Base-by-base conservation (phyloP, 2,113 vertebrate species). In the Embiotoca jacksoni region DNA sequence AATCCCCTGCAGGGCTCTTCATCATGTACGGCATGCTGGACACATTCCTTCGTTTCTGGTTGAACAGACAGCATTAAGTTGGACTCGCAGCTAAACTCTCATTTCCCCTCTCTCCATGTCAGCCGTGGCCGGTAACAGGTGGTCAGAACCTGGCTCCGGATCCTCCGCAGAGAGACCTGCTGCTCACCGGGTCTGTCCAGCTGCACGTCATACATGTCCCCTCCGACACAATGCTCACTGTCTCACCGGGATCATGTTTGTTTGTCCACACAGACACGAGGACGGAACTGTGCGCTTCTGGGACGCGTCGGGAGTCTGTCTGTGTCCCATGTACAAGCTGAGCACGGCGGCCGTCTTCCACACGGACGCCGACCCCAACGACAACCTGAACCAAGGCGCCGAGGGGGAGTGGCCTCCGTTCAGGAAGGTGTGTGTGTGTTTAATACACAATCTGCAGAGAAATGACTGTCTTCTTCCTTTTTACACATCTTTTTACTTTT, bases 381-480 rank as follows among this genome's bases (percentile, higher is more conserved):
- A 98, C 62, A 97, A 96, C 88, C 94, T 98, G 94, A 96, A 95
- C 67, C 90, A 95, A 15, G 86, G 95, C 84, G 94, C 93, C 0
- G 98, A 99, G 80, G 97, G 98, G 0, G 98, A 99, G 8, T 99
- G 98, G 98, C 98, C 98, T 0, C 98, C 98, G 0, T 96, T 99
- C 62, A 96, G 97, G 68, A 99, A 99, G 96, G 98, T 99, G 2
- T 41, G 39, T 78, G 23, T 58, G 5, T 44, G 7, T 44, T 23
- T 23, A 10, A 7, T 44, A 44, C 41, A 44, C 10, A 2, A 11
- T 11, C 10, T 11, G 3, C 9, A 44, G 13, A 44, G 7, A 13
- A 44, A 44, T 44, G 23, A 23, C 39, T 2, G 6, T 41, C 2
- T 41, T 13, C 13, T 44, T 44, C 4, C 6, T 44, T 44, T 44